A percentile compares a stretch with the other conserved stretches of the same genome.
phyloP scores from a whole-genome alignment of 2,113 vertebrate species.

The Dolichotis patagonum region DNA sequence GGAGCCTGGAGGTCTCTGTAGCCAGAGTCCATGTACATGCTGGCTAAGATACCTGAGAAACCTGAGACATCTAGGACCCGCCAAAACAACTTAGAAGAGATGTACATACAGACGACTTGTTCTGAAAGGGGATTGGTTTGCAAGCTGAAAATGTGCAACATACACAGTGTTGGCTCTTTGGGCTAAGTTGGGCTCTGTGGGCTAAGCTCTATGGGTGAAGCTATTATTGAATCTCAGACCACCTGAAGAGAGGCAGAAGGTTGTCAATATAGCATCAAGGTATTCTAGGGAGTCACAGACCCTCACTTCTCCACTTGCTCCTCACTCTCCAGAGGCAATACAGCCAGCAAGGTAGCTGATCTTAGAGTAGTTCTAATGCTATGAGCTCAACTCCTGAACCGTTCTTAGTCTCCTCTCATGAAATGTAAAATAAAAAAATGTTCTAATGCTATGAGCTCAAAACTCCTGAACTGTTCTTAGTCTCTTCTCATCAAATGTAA shows the following conservation, averaged over 20 bases:
- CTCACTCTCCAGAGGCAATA: neutral
- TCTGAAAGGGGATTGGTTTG: neutral
- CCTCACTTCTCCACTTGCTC: neutral
- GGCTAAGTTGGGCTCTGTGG: too few species aligned
- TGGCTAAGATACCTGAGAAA: neutral
- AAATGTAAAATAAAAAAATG: too few species aligned
- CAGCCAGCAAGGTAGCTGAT: neutral
- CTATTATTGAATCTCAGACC: neutral
- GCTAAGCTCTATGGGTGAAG: neutral
- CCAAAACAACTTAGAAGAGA: neutral
- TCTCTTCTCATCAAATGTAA: too few species aligned
- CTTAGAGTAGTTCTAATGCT: neutral
- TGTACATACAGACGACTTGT: neutral
- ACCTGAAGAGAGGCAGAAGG: neutral
- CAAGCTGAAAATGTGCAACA: neutral
- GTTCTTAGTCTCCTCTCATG: too few species aligned
- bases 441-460: too few species aligned
- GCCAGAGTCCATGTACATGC: neutral
- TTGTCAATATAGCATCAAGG: neutral
- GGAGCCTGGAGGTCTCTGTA: neutral
- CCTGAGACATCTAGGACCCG: neutral
- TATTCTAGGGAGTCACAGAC: neutral
- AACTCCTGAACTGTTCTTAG: too few species aligned
- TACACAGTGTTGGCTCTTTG: accelerated
- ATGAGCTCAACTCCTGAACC: too few species aligned